These are phyloP conservation scores for Clarias platycephalus DNA, from an alignment of 2,797 vertebrate species.

Conservation along the genomic window DNA sequence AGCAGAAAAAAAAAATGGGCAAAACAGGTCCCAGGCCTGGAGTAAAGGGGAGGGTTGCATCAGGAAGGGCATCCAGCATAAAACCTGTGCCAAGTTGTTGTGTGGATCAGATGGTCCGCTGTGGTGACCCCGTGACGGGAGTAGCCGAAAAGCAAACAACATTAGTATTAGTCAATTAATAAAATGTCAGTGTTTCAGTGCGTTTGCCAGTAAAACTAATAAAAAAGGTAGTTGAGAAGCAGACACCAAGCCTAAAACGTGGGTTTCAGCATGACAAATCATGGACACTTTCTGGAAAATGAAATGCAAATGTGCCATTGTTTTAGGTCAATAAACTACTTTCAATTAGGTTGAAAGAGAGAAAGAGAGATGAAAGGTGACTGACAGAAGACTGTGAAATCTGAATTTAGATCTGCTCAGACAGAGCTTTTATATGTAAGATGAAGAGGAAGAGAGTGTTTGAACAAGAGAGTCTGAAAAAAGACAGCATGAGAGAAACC, in stretches of 20 bases:
- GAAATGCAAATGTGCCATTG: not conserved
- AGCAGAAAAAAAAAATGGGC: too few relatives aligned
- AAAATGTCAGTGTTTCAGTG: not conserved
- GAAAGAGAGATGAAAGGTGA: constrained; percentile 19
- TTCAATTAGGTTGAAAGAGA: not conserved
- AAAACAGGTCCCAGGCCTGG: too few relatives aligned
- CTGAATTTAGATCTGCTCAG: constrained; percentile 29
- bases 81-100: too few relatives aligned
- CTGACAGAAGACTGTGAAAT: constrained; percentile 24
- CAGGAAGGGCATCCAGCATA: too few relatives aligned
- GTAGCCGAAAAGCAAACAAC: too few relatives aligned
- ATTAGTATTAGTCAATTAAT: not conserved
- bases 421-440: not conserved
- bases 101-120: too few relatives aligned
- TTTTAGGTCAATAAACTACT: not conserved
- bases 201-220: not conserved
- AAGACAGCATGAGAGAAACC: not conserved
- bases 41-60: too few relatives aligned
- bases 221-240: not conserved
- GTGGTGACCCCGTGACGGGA: too few relatives aligned
- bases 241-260: not conserved
- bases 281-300: not conserved
- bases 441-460: not conserved
- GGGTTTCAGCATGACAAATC: not conserved
- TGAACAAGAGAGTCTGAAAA: not conserved